Evolutionary conservation across 2,797 vertebrate genomes (phyloP).

Genomic region (Odontamblyopus lacepedii): DNA sequence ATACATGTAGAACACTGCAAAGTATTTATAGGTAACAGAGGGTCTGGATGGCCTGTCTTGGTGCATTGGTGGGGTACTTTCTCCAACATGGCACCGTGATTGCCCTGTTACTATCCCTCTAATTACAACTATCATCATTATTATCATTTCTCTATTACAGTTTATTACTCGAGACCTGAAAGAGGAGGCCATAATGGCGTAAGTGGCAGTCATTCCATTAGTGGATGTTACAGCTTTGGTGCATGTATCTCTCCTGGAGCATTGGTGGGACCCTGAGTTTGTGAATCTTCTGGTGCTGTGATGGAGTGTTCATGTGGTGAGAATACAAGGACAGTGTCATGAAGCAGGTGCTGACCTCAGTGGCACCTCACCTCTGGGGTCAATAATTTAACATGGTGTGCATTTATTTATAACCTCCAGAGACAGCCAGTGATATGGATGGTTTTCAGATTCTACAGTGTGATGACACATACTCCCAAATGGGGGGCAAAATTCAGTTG

Average conservation of each 20-base stretch:
- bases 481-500: too few species aligned
- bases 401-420: neutral
- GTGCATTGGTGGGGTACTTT: neutral
- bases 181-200: constrained; percentile 55
- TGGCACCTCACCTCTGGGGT: constrained; percentile 13
- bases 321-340: too few species aligned
- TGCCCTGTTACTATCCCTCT: constrained; percentile 60
- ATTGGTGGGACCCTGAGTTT: too few species aligned
- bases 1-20: too few species aligned
- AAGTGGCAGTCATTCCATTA: constrained; percentile 60
- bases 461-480: too few species aligned
- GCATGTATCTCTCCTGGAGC: constrained; percentile 25
- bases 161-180: constrained; percentile 69
- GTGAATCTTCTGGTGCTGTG: too few species aligned
- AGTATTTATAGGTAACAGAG: too few species aligned
- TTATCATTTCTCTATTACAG: constrained; percentile 75
- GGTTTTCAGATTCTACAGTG: too few species aligned
- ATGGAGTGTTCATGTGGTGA: too few species aligned
- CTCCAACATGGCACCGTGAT: constrained; percentile 63
- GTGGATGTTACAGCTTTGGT: constrained; percentile 43
- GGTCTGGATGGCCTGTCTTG: too few species aligned
- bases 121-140: constrained; percentile 73
- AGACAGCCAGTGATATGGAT: neutral
- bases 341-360: constrained; percentile 13
- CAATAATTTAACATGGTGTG: neutral